phyloP scores from a whole-genome alignment of 2,797 vertebrate genomes.

The Botia kubotai region DNA sequence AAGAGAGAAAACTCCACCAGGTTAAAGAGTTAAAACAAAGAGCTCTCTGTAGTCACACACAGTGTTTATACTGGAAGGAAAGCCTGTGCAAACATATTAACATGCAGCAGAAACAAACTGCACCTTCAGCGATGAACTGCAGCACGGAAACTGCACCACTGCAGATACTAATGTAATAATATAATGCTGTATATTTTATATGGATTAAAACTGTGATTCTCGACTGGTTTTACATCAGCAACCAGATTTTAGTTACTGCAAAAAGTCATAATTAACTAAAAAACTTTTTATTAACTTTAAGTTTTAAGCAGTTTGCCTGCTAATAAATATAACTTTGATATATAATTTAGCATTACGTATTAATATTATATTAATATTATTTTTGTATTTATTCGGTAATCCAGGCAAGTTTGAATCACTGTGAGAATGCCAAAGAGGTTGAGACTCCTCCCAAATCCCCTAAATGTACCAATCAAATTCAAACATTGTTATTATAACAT shows the following conservation, averaged over 20 bases:
- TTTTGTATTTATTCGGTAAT: no score
- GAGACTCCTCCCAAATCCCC: no score
- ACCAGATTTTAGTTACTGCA: neutral
- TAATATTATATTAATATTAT: no score
- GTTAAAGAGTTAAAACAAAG: slow-evolving; percentile 37
- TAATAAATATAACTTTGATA: no score
- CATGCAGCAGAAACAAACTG: slow-evolving; percentile 1
- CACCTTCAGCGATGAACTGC: neutral
- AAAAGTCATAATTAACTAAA: no score
- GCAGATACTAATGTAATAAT: neutral
- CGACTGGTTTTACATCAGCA: neutral
- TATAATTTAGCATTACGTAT: no score
- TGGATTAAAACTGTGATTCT: neutral
- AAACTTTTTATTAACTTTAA: no score
- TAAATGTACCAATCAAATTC: no score
- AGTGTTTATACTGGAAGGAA: slow-evolving; percentile 10
- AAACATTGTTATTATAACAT: no score
- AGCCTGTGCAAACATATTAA: slow-evolving; percentile 25
- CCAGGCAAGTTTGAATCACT: no score
- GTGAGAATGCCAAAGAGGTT: neutral
- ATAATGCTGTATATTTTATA: neutral
- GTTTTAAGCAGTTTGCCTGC: no score
- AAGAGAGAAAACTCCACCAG: slow-evolving; percentile 8
- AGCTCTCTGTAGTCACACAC: slow-evolving; percentile 26
- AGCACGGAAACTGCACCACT: neutral